phyloP scores from a whole-genome alignment of 2,113 vertebrate species.

The Erythrocercus mccallii region DNA sequence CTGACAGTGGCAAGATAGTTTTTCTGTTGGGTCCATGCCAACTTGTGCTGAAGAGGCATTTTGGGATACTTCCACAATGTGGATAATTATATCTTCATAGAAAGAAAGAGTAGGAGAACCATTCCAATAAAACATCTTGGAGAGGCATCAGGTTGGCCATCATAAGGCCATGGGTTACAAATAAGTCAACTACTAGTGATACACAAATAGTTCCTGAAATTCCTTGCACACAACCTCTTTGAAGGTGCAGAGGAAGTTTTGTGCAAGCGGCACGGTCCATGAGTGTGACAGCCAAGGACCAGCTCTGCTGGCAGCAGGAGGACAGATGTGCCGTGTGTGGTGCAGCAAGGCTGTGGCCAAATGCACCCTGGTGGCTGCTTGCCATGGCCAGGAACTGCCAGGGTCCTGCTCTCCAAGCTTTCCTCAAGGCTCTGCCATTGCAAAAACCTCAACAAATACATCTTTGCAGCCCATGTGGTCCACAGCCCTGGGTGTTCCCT shows the following conservation, averaged over 20 bases:
- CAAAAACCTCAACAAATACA: neutral
- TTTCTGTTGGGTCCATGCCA: neutral
- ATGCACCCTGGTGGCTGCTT: fast-evolving
- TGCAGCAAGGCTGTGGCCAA: neutral
- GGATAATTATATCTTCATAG: neutral
- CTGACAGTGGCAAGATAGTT: neutral
- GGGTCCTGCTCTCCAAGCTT: neutral
- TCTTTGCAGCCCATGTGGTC: neutral
- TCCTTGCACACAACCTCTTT: neutral
- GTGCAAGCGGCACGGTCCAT: neutral
- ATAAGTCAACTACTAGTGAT: neutral
- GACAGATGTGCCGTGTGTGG: fast-evolving
- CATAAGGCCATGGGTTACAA: neutral
- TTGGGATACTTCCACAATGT: neutral
- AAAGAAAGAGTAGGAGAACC: neutral
- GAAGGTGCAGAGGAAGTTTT: neutral
- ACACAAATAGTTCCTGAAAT: neutral
- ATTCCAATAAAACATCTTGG: neutral
- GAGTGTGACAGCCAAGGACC: neutral
- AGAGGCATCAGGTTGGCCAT: neutral
- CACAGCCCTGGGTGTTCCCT: neutral
- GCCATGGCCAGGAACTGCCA: neutral
- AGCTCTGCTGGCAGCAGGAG: neutral
- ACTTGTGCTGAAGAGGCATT: neutral
- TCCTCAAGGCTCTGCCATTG: neutral